Base-by-base conservation (phyloP, 2,888 invertebrate genomes). In the Cryptops parisi region DNA sequence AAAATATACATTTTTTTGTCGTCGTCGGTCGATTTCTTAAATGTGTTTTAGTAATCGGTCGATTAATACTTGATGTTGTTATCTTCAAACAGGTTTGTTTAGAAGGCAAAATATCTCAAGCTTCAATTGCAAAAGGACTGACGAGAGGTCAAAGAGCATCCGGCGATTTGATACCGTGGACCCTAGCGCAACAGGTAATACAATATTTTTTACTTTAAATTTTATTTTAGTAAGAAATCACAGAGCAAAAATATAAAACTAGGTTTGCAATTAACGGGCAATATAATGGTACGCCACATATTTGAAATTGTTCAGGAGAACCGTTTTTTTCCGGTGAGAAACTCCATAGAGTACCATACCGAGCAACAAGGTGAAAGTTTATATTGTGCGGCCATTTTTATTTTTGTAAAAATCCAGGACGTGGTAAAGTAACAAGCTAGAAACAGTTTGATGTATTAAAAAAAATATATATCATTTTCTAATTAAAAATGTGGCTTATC, bases 151-250 rank as follows among this genome's bases (percentile, higher is more conserved):
- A 84, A 63, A 80, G 89, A 63, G 90, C 94, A 0, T 82, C 91
- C 4, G 98, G 98, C 0, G 98, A 99, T 72, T 75, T 99, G 12
- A 93, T 99, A 60, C 98, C 98, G 0, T 99, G 98, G 98, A 96
- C 94, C 52, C 75, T 99, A 2, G 87, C 91, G 3, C 96, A 97
- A 65, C 54, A 54, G 39, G 56, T 54, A 12, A 38, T 26, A 27
- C 22, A 47, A 47, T 46, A 15, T 24, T 46, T 3, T 45, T n/a
- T n/a, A n/a, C n/a, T n/a, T n/a, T n/a, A n/a, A n/a, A 21, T n/a
- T 47, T 21, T 26, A 47, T 2, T 17, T 26, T 26, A 46, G 9
- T 27, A 5, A 26, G 19, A 26, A 4, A 19, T n/a, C 6, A 17
- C 19, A 3, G 2, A 44, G 17, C 1, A n/a, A 15, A 22, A 2